phyloP scores from a whole-genome alignment of 2,113 vertebrate genomes.

The Malurus melanocephalus region DNA sequence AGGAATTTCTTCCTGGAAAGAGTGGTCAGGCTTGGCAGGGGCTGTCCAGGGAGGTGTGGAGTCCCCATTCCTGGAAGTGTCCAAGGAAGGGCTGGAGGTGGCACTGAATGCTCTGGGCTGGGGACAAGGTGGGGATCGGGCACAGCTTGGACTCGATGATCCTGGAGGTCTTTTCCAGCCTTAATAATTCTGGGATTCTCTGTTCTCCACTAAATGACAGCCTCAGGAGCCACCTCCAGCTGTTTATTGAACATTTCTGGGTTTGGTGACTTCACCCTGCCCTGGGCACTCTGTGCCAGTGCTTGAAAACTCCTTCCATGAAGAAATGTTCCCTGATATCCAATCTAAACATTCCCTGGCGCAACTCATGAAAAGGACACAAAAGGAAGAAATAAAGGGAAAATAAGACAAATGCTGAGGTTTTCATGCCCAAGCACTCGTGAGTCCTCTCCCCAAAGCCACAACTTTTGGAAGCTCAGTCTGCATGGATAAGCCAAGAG shows the following conservation, averaged over 20 bases:
- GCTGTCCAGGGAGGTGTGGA: neutral
- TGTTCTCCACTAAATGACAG: neutral
- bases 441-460: neutral
- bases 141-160: neutral
- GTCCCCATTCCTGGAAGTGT: neutral
- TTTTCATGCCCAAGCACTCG: neutral
- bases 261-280: neutral
- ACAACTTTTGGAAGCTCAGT: neutral
- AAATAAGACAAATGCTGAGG: neutral
- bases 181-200: neutral
- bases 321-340: neutral
- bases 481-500: neutral
- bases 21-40: neutral
- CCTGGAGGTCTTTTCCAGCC: neutral
- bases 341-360: neutral
- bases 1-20: neutral
- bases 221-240: neutral
- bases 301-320: neutral
- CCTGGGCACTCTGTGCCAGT: neutral
- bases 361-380: neutral
- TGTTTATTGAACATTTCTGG: neutral
- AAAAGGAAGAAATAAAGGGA: neutral
- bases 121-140: accelerated
- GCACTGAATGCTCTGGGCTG: neutral
- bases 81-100: accelerated